Base-by-base conservation (phyloP, 2,113 vertebrate genomes). In the Pandion haliaetus region DNA sequence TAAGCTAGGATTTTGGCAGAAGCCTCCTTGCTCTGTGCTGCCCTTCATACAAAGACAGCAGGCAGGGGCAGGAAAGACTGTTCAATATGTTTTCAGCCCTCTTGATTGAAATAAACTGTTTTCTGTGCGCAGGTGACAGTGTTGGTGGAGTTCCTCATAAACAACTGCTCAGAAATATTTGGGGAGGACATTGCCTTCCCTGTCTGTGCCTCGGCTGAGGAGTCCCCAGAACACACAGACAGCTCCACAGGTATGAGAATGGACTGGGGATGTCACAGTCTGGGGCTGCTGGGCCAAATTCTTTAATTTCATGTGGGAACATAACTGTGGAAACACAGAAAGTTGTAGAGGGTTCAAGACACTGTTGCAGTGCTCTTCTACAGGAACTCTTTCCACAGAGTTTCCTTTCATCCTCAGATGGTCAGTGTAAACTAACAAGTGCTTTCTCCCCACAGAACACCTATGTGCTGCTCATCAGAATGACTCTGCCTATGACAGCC, bases 401-500 rank as follows among this genome's bases (percentile, higher is more conserved):
- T 54, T 90, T 29, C 50, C 34, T 82, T 86, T 57, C 8, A 82
- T 61, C 44, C 44, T 82, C 38, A 62, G 24, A 19, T 19, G 7
- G 11, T 47, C 54, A 59, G 8, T 49, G 52, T 67, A 88, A 79
- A 52, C 73, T 90, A 93, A 59, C 29, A n/a, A 23, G 42, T 93
- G 18, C 26, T 97, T 96, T 58, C 28, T 90, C 82, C 69, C 76
- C 79, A 29, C 98, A 99, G 99, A 99, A 10, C 66, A 97, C 50
- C 98, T 93, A 13, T 98, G 96, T 95, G 44, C 97, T 4, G 95
- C 94, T 55, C 98, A 98, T 65, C 99, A 99, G 91, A 99, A 99
- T 16, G 99, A 99, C 98, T 99, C 99, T 3, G 99, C 99, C 4
- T 99, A 99, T 6, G 99, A 99, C 96, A 99, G 99, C 98, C 98